phyloP scores from a whole-genome alignment of 2,797 vertebrate genomes.

The Pangasius sanitwongsei region DNA sequence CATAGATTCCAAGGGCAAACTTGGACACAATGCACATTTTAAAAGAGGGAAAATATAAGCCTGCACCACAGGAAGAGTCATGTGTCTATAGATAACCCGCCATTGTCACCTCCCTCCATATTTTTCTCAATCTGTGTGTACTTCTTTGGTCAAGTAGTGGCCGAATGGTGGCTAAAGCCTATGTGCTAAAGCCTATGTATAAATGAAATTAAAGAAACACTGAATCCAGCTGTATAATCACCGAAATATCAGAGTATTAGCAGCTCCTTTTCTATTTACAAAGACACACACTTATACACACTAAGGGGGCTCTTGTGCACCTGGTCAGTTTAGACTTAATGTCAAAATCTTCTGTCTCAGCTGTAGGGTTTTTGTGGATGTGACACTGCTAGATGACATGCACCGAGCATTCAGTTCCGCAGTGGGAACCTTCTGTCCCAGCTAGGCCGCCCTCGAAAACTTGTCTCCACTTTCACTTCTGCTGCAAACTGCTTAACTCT shows the following conservation, averaged over 20 bases:
- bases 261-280: conserved; percentile 21
- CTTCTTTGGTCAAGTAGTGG: not conserved
- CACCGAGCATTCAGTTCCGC: conserved; percentile 28
- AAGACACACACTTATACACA: conserved; percentile 30
- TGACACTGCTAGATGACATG: conserved; percentile 51
- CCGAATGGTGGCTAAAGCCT: conserved; percentile 23
- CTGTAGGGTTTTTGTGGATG: conserved; percentile 2
- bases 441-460: conserved; percentile 50
- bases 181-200: not conserved
- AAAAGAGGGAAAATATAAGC: conserved; percentile 29
- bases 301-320: conserved; percentile 31
- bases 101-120: not conserved
- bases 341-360: conserved; percentile 52
- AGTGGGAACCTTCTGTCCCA: conserved; percentile 38
- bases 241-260: not conserved
- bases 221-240: not conserved
- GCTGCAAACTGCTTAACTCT: conserved; percentile 56
- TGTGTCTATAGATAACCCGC: conserved; percentile 33
- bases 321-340: conserved; percentile 42
- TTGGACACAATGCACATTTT: not conserved
- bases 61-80: conserved; percentile 49
- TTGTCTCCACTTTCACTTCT: conserved; percentile 58
- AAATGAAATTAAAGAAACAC: conserved; percentile 18
- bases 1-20: conserved; percentile 5
- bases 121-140: conserved; percentile 19